Evolutionary conservation across 2,888 invertebrate species (phyloP), one percentile per base, ranked within the genome.

Genomic region (Sepiola atlantica): DNA sequence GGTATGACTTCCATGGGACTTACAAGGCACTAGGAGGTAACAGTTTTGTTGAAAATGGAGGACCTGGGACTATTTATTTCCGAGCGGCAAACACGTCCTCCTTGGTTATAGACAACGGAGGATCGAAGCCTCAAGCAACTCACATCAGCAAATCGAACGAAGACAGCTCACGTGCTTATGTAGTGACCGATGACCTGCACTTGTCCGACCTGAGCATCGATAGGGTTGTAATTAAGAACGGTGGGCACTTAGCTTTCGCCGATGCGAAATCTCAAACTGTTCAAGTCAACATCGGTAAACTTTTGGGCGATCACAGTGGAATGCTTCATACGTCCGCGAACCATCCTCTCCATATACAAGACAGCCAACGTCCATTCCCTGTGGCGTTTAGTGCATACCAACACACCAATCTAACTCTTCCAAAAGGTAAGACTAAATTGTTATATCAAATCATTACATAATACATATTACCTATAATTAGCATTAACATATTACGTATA

Each of bases 291-390:
- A 95, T 96, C 20, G 94, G 94, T 12, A 93, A 95, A 24, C 95
- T 96, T 14, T 95, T 95, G 92, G 96, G 96, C 54, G 96, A 96
- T 94, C 90, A 94, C 91, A 95, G 96, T 55, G 96, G 96, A 20
- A 95, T 96, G 95, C 57, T 96, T 18, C 96, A 96, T 94, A 95
- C 95, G 8, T 95, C 95, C 16, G 94, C 93, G 18, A 95, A 95
- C 45, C 95, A 95, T 94, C 94, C 95, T 45, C 94, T 96, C 21
- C 94, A 93, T 6, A 94, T 96, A 6, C 90, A 94, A 24, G 94
- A 95, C 94, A 95, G 96, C 94, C 95, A 95, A 35, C 95, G 95
- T 91, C 96, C 96, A 0, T 95, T 96, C 94, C 96, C 96, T 20
- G 94, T 95, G 3, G 95, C 96, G 8, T 95, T 96, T 94, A 94